Evolutionary conservation across 2,888 invertebrate species (phyloP).

Genomic region (Nephrotoma guestfalica): DNA sequence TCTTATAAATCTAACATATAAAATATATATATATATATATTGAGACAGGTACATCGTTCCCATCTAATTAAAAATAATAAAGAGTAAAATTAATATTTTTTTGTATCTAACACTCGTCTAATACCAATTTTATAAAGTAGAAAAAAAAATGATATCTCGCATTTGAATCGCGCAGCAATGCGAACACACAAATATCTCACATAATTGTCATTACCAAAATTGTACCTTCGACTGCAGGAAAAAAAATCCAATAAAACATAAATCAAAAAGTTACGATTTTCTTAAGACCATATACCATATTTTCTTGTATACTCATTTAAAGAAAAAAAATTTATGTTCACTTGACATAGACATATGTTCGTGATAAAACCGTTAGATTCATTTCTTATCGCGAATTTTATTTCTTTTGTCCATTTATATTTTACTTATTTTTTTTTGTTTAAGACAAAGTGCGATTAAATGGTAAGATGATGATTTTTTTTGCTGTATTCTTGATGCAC

Average conservation of each 20-base stretch:
- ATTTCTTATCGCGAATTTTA: not conserved
- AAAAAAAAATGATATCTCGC: not conserved
- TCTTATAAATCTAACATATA: not conserved
- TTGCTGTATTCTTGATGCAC: not conserved
- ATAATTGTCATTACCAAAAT: not conserved
- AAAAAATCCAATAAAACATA: not conserved
- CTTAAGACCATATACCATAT: not conserved
- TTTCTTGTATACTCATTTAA: not conserved
- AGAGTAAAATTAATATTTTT: not conserved
- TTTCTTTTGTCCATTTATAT: not conserved
- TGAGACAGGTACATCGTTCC: not conserved
- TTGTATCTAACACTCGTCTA: not conserved
- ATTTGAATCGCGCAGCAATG: not conserved
- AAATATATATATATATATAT: not conserved
- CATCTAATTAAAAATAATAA: not conserved
- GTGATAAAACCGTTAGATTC: not conserved
- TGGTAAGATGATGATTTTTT: not conserved
- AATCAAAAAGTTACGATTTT: not conserved
- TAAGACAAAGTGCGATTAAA: not conserved
- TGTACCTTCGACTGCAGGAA: not conserved
- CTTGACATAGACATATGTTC: not conserved
- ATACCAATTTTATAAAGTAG: not conserved
- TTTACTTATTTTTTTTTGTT: not conserved
- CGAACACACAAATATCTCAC: not conserved
- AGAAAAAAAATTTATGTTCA: not conserved